Base-by-base conservation (phyloP, 2,797 vertebrate species). In the Acanthurus tractus region DNA sequence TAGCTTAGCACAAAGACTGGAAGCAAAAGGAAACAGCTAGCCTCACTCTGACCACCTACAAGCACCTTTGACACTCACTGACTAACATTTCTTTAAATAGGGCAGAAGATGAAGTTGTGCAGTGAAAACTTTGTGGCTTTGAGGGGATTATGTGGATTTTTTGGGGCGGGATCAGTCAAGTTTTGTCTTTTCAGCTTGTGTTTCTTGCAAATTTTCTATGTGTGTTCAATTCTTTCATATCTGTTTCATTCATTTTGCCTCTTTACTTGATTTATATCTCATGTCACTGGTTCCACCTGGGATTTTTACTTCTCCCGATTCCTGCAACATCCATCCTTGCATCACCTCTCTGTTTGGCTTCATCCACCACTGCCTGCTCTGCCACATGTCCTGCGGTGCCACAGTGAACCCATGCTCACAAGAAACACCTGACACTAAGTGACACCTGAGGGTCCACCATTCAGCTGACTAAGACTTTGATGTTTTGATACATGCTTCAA, bases 381-480 rank as follows among this genome's bases (percentile, higher is more conserved):
- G 38, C 13, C 74, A 58, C 66, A 54, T 40, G 29, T 69, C 61
- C 72, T 14, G 38, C 3, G 2, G 46, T 46, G 54, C 7, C 36
- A 34, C 9, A 20, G n/a, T 18, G 14, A 70, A 70, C 49, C 46
- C 46, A 48, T 15, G 34, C 58, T 69, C 61, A 63, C 50, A 49
- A 64, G 64, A 38, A 85, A 65, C 36, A 65, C 52, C 54, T 70
- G 71, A 64, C 38, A 76, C 18, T 17, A 50, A 23, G 54, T 50
- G 75, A 78, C 63, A 71, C 25, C 61, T 18, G 53, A 75, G 25
- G 54, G 40, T n/a, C 11, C 9, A 42, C 12, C 10, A 9, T 25
- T 23, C 36, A 68, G 59, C 50, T 58, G 42, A 65, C 40, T 40
- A 18, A 59, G 49, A 54, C 22, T 50, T 12, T 62, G 52, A 86